Evolutionary conservation across 2,113 vertebrate genomes (phyloP).

Genomic region (Heloderma charlesbogerti): DNA sequence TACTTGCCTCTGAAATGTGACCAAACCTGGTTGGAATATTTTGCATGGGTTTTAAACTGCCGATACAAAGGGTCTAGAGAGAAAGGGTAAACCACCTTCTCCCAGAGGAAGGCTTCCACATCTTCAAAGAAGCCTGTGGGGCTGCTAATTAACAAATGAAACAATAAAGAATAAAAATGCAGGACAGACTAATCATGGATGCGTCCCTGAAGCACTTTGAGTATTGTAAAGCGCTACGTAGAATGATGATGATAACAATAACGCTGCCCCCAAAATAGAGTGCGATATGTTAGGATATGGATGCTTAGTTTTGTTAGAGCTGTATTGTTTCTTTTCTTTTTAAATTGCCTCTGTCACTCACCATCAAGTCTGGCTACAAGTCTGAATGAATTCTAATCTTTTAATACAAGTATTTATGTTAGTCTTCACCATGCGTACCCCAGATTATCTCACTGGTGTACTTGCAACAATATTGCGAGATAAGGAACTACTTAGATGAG

Average conservation of each 20-base stretch:
- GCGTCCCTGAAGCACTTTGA: not conserved
- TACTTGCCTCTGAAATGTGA: not conserved
- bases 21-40: not conserved
- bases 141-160: not conserved
- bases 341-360: not conserved
- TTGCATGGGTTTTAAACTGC: not conserved
- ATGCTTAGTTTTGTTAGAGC: not conserved
- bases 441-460: not conserved
- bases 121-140: not conserved
- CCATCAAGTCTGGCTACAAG: not conserved
- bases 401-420: not conserved
- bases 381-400: not conserved
- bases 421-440: conserved; percentile 17
- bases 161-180: not conserved
- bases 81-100: not conserved
- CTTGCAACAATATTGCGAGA: not conserved
- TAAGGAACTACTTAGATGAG: not conserved
- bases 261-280: not conserved
- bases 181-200: not conserved
- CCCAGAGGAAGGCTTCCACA: not conserved
- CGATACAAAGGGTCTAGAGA: no score
- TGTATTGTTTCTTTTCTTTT: not conserved
- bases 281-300: not conserved
- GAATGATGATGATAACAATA: not conserved
- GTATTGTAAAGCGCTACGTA: not conserved